These are phyloP conservation scores for Metopia argyrocephala DNA, from an alignment of 2,888 invertebrate species.

Conservation along the genomic window DNA sequence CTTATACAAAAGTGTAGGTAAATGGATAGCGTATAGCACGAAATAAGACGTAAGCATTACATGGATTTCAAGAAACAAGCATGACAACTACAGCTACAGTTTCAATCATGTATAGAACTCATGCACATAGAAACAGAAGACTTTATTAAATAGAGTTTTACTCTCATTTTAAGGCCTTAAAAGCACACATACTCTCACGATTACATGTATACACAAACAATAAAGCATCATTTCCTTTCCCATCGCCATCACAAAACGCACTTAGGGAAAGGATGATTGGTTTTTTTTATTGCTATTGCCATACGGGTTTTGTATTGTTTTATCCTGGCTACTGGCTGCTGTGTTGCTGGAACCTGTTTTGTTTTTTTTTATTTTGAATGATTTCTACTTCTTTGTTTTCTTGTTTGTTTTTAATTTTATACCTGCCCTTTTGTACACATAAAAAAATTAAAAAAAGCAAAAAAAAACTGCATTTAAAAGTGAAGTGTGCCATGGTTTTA, in stretches of 20 bases:
- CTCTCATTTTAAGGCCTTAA: background rate
- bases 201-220: slow-evolving; percentile 5
- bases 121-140: too few relatives aligned
- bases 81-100: slow-evolving; percentile 12
- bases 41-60: slow-evolving; percentile 48
- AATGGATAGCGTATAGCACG: slow-evolving; percentile 41
- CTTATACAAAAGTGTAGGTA: slow-evolving; percentile 30
- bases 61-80: slow-evolving; percentile 65
- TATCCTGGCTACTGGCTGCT: slow-evolving; percentile 39
- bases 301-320: slow-evolving; percentile 38
- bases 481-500: background rate
- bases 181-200: background rate
- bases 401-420: background rate
- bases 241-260: slow-evolving; percentile 8
- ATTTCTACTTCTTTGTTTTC: background rate
- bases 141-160: slow-evolving; percentile 9
- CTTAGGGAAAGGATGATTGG: background rate
- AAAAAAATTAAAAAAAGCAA: background rate
- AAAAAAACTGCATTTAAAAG: background rate
- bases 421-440: background rate
- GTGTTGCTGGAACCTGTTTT: slow-evolving; percentile 4
- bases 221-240: slow-evolving; percentile 42
- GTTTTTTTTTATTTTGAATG: background rate
- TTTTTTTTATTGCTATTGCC: background rate
- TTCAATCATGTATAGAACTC: background rate